Percentiles rank a stretch among this genome's conserved stretches.
phyloP scores from a whole-genome alignment of 2,113 vertebrate species.

The Tinamus guttatus region DNA sequence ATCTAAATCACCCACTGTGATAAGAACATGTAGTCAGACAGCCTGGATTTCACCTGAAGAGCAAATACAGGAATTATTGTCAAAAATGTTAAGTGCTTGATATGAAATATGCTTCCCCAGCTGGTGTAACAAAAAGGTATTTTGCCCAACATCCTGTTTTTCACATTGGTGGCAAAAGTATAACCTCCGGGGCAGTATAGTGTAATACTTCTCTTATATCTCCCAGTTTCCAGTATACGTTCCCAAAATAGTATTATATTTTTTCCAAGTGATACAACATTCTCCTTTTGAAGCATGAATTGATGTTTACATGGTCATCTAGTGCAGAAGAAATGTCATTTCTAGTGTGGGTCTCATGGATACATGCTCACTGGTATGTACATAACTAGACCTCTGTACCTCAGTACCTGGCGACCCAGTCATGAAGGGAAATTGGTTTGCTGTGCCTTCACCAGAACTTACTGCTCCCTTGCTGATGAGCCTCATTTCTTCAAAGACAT shows the following conservation, averaged over 20 bases:
- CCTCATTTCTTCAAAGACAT: not conserved
- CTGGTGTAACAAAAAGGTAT: not conserved
- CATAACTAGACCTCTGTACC: not conserved
- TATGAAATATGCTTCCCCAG: not conserved
- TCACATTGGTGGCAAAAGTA: not conserved
- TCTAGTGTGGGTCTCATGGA: not conserved
- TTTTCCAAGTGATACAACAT: not conserved
- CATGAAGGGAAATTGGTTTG: not conserved
- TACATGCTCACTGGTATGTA: not conserved
- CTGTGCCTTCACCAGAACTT: not conserved
- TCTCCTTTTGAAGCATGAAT: not conserved
- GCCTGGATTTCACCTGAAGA: not conserved
- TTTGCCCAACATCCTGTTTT: not conserved
- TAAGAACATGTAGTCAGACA: not conserved
- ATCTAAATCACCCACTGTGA: not conserved
- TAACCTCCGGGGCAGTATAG: not conserved
- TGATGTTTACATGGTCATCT: not conserved
- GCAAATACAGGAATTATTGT: not conserved
- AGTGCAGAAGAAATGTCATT: constrained; percentile 10
- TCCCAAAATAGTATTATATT: not conserved
- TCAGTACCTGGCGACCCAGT: not conserved
- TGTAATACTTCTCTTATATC: not conserved
- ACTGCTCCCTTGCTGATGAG: not conserved
- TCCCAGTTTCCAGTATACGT: not conserved
- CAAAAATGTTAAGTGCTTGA: not conserved